Percentiles rank a stretch among this genome's conserved stretches.
phyloP scores from a whole-genome alignment of 2,113 vertebrate genomes.

The Spea bombifrons region DNA sequence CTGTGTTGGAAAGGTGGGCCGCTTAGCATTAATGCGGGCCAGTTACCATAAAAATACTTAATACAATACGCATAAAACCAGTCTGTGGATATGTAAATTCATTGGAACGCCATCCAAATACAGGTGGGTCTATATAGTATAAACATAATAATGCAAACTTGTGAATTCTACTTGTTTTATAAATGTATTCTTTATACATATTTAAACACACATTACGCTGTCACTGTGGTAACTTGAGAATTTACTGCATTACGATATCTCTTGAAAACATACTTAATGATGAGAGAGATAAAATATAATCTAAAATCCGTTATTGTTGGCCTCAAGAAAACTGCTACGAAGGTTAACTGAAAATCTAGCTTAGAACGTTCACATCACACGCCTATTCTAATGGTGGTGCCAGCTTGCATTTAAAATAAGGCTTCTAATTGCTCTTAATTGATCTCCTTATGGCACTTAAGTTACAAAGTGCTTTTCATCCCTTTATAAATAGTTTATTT shows the following conservation, averaged over 20 bases:
- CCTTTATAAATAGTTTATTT: constrained; percentile 21
- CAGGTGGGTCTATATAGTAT: too few species aligned
- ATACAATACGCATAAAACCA: too few species aligned
- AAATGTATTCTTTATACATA: too few species aligned
- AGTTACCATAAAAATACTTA: too few species aligned
- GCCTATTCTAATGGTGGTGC: background rate
- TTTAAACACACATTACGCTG: too few species aligned
- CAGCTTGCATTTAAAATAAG: constrained; percentile 10
- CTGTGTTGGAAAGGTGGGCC: too few species aligned
- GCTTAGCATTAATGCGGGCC: too few species aligned
- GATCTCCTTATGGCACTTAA: constrained; percentile 33
- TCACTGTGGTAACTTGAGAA: too few species aligned
- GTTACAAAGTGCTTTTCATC: constrained; percentile 5
- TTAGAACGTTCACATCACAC: constrained; percentile 23
- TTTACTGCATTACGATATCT: background rate
- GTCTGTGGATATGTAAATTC: too few species aligned
- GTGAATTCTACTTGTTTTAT: too few species aligned
- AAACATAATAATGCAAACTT: too few species aligned
- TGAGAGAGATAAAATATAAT: constrained; percentile 51
- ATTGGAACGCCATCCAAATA: too few species aligned
- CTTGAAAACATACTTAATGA: constrained; percentile 10
- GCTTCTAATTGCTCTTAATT: constrained; percentile 45
- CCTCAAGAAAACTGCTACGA: constrained; percentile 47
- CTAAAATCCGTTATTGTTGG: constrained; percentile 52
- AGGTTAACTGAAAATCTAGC: constrained; percentile 38